Percentiles rank a stretch among this genome's conserved stretches.
phyloP scores from a whole-genome alignment of 1,140 invertebrate genomes.

The Drosophila nasuta region DNA sequence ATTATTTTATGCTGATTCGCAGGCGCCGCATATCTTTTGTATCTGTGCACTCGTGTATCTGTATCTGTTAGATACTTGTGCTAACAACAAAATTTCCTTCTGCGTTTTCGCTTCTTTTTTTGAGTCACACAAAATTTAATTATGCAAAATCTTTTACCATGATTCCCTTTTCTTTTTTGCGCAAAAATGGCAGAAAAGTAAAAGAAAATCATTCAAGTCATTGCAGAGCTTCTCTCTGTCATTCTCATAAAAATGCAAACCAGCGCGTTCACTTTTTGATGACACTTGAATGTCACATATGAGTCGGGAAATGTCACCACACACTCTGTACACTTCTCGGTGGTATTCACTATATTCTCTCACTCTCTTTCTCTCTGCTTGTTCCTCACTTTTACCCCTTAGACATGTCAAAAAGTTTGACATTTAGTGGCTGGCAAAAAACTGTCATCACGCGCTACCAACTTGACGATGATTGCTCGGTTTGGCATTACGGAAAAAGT shows the following conservation, averaged over 20 bases:
- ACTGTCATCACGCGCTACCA: conserved; percentile 69
- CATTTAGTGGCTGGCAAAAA: conserved; percentile 83
- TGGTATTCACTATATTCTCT: conserved; percentile 3
- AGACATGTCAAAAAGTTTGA: conserved; percentile 74
- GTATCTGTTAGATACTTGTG: conserved; percentile 49
- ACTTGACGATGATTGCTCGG: conserved; percentile 79
- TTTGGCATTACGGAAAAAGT: conserved; percentile 58
- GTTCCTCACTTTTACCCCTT: conserved; percentile 7
- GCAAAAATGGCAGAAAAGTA: conserved; percentile 27
- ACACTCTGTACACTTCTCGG: conserved; percentile 6
- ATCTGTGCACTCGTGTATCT: conserved; percentile 52
- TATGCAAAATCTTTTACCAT: conserved; percentile 72
- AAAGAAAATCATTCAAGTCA: conserved; percentile 73
- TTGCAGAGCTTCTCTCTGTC: conserved; percentile 67
- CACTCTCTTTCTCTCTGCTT: background rate
- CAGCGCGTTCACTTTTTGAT: conserved; percentile 69
- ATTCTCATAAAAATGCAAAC: conserved; percentile 80
- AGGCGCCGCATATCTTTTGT: conserved; percentile 67
- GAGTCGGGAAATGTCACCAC: conserved; percentile 53
- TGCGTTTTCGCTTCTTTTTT: conserved; percentile 27
- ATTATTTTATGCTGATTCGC: conserved; percentile 82
- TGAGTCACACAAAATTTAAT: conserved; percentile 67
- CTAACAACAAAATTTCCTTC: conserved; percentile 27
- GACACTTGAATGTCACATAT: conserved; percentile 82
- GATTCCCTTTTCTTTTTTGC: conserved; percentile 43